Conservation (phyloP, 1,140 invertebrate species). For the Megalopta genalis region DNA sequence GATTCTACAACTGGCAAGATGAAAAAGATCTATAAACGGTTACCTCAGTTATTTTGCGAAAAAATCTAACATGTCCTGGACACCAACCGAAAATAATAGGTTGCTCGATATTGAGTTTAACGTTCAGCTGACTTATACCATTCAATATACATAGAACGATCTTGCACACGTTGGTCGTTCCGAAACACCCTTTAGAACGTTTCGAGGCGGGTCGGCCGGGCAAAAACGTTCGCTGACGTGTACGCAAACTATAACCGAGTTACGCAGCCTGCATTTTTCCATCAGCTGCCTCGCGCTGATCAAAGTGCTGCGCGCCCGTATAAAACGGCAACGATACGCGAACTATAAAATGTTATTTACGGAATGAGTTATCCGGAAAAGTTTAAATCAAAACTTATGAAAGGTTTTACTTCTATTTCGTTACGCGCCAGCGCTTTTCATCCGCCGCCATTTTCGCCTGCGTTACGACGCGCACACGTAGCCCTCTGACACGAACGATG, state of each 20-base stretch:
- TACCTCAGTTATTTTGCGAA: too few relatives aligned
- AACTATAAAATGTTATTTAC: constrained; percentile 61
- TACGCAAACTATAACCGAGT: constrained; percentile 59
- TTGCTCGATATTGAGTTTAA: too few relatives aligned
- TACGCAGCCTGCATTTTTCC: constrained; percentile 62
- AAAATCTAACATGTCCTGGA: too few relatives aligned
- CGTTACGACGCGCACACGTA: constrained; percentile 10
- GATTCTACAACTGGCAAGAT: too few relatives aligned
- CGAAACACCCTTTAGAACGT: constrained; percentile 10
- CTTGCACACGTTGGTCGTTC: background rate
- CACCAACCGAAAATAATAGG: too few relatives aligned
- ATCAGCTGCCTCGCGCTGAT: constrained; percentile 59
- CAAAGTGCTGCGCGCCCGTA: constrained; percentile 55
- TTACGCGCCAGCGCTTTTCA: constrained; percentile 36
- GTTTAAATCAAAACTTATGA: constrained; percentile 65
- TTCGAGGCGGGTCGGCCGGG: constrained; percentile 47
- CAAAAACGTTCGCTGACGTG: constrained; percentile 59
- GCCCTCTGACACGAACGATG: background rate
- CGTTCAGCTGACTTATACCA: too few relatives aligned
- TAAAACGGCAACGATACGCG: constrained; percentile 61
- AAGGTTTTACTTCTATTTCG: constrained; percentile 52
- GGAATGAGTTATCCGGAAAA: constrained; percentile 54
- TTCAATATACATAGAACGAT: background rate
- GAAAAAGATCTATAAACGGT: too few relatives aligned
- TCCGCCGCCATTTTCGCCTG: constrained; percentile 1